Conservation (phyloP, 2,113 vertebrate species). For the Gallinago paraguaiae region DNA sequence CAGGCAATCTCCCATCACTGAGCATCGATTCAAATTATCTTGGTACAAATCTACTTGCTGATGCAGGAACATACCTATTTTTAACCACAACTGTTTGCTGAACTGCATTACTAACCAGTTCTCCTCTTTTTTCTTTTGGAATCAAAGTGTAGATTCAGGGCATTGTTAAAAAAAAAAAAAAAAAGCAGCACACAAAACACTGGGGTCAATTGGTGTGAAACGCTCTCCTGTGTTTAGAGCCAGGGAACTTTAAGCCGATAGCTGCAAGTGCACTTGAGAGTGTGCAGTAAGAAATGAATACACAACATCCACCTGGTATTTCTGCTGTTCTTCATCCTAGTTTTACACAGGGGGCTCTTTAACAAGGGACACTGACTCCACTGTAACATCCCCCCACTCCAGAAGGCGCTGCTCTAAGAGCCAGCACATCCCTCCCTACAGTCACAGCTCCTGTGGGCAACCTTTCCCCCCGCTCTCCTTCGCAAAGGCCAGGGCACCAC, state of each 20-base stretch:
- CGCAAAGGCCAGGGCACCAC: neutral
- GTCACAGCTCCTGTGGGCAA: neutral
- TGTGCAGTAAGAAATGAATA: neutral
- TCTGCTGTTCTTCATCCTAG: neutral
- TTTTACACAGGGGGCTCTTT: neutral
- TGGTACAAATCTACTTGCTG: neutral
- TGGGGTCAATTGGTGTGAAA: neutral
- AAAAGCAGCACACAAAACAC: neutral
- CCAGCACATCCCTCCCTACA: neutral
- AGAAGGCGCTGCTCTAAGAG: neutral
- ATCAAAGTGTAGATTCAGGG: neutral
- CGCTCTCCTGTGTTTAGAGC: neutral
- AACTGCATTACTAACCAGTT: neutral
- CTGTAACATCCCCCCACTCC: neutral
- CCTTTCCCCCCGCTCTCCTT: neutral
- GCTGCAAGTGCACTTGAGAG: neutral
- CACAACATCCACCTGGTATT: neutral
- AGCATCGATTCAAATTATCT: neutral
- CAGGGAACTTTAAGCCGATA: neutral
- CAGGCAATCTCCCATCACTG: neutral
- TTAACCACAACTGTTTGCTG: slow-evolving; percentile 8
- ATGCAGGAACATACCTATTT: slow-evolving; percentile 17
- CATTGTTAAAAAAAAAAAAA: neutral
- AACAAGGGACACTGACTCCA: neutral
- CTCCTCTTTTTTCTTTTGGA: neutral